Evolutionary conservation across 2,888 invertebrate genomes (phyloP), one percentile per base, ranked within the genome.

Genomic region (Agrochola lota): DNA sequence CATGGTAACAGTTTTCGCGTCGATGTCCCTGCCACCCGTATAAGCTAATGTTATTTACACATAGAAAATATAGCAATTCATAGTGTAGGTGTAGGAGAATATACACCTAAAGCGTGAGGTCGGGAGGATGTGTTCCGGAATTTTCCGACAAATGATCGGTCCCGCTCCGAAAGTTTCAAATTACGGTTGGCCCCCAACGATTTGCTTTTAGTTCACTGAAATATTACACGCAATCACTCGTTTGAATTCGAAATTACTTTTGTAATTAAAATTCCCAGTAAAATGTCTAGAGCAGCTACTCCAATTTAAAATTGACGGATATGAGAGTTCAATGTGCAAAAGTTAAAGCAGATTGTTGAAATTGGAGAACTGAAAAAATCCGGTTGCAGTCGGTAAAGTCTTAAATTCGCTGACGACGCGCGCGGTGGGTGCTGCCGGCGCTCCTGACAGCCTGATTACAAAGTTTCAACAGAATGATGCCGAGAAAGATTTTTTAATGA

Each of bases 401-500:
- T 94, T 90, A 93, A 95, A 95, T 94, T 93, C 90, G 94, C 95
- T 94, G 96, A 95, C 94, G 92, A 88, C 88, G 88, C 88, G 80
- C 63, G 66, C 80, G 63, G 76, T 62, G 84, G 76, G 64, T 64
- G 81, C 84, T 83, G 78, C 78, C 81, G 80, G 76, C 78, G 77
- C 78, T 83, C 87, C 91, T 91, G 93, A 92, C 94, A 93, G 93
- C 89, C 94, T 95, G 95, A 96, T 96, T 95, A 96, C 94, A 93
- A 96, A 96, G 95, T 96, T 96, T 94, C 93, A 93, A 92, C 94
- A 92, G 94, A 95, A 95, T 94, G 94, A 95, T 93, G 93, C 91
- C 93, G 94, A 91, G 94, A 94, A 94, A 95, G 94, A 95, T 95
- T 95, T 96, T 96, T 96, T 96, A 96, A 96, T 96, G 96, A 96